Evolutionary conservation across 2,113 vertebrate species (phyloP).

Genomic region (Scatophagus argus): DNA sequence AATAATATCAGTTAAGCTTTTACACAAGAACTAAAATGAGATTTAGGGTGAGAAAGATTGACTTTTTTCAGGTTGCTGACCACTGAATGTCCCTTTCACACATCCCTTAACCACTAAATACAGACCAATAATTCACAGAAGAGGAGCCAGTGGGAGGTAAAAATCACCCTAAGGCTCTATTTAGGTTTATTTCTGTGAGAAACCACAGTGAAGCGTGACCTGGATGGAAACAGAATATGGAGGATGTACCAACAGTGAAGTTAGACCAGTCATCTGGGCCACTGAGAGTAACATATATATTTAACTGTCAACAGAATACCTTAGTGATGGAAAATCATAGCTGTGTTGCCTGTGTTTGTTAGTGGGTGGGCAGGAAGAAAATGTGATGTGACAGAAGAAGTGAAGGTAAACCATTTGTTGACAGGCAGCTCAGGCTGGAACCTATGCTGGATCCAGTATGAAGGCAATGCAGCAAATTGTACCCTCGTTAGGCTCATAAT

Average conservation of each 20-base stretch:
- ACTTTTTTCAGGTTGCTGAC: conserved; percentile 17
- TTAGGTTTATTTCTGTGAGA: conserved; percentile 68
- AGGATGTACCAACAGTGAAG: conserved; percentile 17
- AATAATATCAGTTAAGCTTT: neutral
- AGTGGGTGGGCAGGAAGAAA: conserved; percentile 7
- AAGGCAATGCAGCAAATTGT: conserved; percentile 7
- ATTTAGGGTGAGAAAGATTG: neutral
- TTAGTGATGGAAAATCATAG: conserved; percentile 2
- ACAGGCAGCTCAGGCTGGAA: conserved; percentile 19
- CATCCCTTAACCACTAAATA: conserved; percentile 75
- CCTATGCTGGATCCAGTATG: neutral
- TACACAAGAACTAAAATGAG: neutral
- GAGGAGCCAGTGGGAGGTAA: conserved; percentile 40
- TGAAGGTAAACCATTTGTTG: conserved; percentile 31
- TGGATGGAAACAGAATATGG: conserved; percentile 22
- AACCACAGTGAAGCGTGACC: conserved; percentile 53
- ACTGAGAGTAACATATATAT: conserved; percentile 5
- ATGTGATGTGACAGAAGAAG: neutral
- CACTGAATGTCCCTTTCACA: conserved; percentile 58
- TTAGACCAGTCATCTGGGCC: neutral
- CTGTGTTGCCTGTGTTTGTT: neutral
- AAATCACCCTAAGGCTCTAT: conserved; percentile 37
- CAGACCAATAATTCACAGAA: conserved; percentile 50
- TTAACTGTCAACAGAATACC: conserved; percentile 17
- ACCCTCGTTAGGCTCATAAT: neutral